phyloP scores from a whole-genome alignment of 2,888 invertebrate species.

The Agrochola circellaris region DNA sequence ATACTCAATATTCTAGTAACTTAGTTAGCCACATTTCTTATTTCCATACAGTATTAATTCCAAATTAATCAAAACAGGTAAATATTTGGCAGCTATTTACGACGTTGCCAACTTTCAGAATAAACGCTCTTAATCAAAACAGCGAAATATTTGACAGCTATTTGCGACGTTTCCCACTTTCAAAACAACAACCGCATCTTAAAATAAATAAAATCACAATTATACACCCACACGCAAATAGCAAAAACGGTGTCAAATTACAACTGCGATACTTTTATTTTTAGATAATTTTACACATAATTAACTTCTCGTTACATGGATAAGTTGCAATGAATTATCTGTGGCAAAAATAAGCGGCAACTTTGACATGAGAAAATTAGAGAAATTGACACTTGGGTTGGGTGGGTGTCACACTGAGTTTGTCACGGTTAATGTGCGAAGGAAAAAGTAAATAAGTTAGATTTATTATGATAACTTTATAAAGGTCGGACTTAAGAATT shows the following conservation, averaged over 20 bases:
- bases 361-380: slow-evolving; percentile 54
- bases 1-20: too few species aligned
- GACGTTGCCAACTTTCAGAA: too few species aligned
- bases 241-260: slow-evolving; percentile 45
- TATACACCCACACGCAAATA: neutral
- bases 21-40: too few species aligned
- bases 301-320: slow-evolving; percentile 56
- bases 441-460: too few species aligned
- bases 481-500: neutral
- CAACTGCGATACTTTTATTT: slow-evolving; percentile 39
- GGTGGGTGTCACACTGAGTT: slow-evolving; percentile 48
- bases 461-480: neutral
- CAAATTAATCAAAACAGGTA: too few species aligned
- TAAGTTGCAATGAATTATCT: slow-evolving; percentile 63
- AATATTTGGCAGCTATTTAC: too few species aligned
- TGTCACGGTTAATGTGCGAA: neutral
- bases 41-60: too few species aligned
- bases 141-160: too few species aligned
- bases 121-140: neutral
- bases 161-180: too few species aligned
- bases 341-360: slow-evolving; percentile 60
- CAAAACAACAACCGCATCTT: neutral
- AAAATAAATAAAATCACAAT: neutral
- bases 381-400: slow-evolving; percentile 48
- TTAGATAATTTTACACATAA: slow-evolving; percentile 51